Conservation (phyloP, 2,888 invertebrate genomes). For the Apeira syringaria region DNA sequence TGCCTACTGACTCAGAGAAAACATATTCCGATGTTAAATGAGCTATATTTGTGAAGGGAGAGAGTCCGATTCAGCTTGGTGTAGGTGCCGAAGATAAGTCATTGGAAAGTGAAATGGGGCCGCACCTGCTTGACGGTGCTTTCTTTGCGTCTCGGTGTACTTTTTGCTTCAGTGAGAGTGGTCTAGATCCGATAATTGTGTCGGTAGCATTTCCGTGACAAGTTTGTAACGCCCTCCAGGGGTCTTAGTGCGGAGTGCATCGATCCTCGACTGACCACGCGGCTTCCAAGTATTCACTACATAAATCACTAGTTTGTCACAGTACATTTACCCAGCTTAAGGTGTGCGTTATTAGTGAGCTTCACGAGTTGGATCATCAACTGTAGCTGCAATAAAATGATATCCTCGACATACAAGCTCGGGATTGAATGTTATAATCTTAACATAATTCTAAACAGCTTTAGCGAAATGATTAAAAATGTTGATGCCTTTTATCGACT, state of each 20-base stretch:
- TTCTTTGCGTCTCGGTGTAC: slow-evolving; percentile 77
- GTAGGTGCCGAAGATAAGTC: slow-evolving; percentile 55
- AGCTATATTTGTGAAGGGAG: slow-evolving; percentile 35
- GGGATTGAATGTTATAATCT: no score
- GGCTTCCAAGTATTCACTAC: neutral
- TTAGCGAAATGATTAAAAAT: neutral
- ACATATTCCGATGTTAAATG: slow-evolving; percentile 25
- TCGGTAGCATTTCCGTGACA: slow-evolving; percentile 73
- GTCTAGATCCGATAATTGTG: slow-evolving; percentile 80
- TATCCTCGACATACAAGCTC: no score
- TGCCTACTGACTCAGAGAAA: slow-evolving; percentile 49
- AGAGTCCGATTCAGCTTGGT: slow-evolving; percentile 51
- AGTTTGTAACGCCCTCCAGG: slow-evolving; percentile 52
- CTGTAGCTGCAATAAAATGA: no score
- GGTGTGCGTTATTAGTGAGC: no score
- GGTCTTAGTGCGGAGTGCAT: slow-evolving; percentile 29
- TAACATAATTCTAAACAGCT: no score
- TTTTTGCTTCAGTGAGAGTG: slow-evolving; percentile 82
- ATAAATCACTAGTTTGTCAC: no score
- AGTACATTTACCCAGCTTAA: no score
- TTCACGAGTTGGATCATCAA: no score
- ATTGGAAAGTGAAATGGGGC: slow-evolving; percentile 81
- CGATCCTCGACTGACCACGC: slow-evolving; percentile 8
- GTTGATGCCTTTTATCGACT: neutral
- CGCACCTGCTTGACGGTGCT: slow-evolving; percentile 77